Percentiles rank a stretch among this genome's conserved stretches.
These are phyloP conservation scores for Stenchaetothrips biformis DNA, from an alignment of 2,888 invertebrate genomes.

Conservation along the genomic window DNA sequence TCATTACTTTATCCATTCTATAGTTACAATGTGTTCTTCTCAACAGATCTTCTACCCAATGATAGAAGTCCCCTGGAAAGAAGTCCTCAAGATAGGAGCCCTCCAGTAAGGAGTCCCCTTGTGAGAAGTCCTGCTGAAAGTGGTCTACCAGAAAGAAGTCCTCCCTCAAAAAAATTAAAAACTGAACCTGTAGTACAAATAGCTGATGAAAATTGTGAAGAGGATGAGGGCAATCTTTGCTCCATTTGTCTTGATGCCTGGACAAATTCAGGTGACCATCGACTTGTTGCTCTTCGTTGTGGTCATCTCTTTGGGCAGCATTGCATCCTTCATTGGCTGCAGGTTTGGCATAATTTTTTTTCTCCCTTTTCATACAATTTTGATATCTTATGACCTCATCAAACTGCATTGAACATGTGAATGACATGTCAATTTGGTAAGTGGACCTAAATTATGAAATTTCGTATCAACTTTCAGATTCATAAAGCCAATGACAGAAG, in stretches of 20 bases:
- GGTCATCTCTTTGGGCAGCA: conserved; percentile 86
- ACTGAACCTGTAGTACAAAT: not conserved
- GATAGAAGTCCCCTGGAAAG: not conserved
- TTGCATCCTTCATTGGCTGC: conserved; percentile 75
- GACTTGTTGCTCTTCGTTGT: conserved; percentile 80
- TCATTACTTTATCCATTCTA: not conserved
- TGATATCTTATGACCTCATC: not conserved
- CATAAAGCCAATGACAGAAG: conserved; percentile 50
- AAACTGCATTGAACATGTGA: not conserved
- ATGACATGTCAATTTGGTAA: not conserved
- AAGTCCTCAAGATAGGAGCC: not conserved
- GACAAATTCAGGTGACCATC: conserved; percentile 80
- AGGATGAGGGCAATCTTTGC: conserved; percentile 68
- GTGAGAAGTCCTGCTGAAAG: not conserved
- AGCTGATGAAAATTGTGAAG: conserved; percentile 41
- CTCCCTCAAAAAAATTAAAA: not conserved
- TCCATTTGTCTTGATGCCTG: conserved; percentile 86
- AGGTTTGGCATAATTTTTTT: conserved; percentile 41
- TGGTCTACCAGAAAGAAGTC: not conserved
- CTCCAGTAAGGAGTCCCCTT: not conserved
- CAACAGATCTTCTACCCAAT: not conserved
- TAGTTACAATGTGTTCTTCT: not conserved
- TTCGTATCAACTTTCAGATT: conserved; percentile 32
- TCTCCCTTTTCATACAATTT: not conserved
- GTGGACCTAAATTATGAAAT: conserved; percentile 14